Conservation (phyloP, 2,113 vertebrate genomes). For the Macaca mulatta region DNA sequence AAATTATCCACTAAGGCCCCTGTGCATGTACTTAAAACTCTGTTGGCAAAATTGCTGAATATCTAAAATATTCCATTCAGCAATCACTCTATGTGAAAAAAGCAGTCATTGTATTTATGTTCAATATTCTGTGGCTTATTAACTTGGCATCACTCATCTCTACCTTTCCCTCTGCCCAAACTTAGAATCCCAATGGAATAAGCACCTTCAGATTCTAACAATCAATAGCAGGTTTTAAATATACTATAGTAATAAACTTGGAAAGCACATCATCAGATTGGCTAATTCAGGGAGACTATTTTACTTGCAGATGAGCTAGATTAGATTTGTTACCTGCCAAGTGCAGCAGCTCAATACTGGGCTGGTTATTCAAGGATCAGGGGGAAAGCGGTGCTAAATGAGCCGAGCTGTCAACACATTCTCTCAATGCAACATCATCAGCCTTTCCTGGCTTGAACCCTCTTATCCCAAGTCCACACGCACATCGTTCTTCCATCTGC, state of each 20-base stretch:
- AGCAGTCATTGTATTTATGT: not conserved
- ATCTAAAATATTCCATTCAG: conserved; percentile 2
- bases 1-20: not conserved
- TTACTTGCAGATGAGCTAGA: conserved; percentile 58
- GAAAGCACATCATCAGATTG: not conserved
- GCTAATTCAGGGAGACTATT: not conserved
- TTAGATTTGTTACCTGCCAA: conserved; percentile 53
- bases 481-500: conserved; percentile 37
- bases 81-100: not conserved
- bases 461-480: conserved; percentile 54
- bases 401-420: not conserved
- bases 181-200: conserved; percentile 20
- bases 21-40: not conserved
- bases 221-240: conserved; percentile 36
- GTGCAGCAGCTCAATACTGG: not conserved
- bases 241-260: not conserved
- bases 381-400: conserved; percentile 20
- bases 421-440: conserved; percentile 23
- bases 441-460: not conserved
- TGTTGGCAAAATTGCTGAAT: conserved; percentile 4
- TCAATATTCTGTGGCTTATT: conserved; percentile 37
- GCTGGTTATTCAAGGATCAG: conserved; percentile 40
- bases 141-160: not conserved
- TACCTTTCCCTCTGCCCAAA: not conserved
- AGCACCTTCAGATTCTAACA: conserved; percentile 4